A percentile compares a stretch with the other conserved stretches of the same genome.
Conservation (phyloP, 2,797 vertebrate genomes). For the Hemitrygon akajei region DNA sequence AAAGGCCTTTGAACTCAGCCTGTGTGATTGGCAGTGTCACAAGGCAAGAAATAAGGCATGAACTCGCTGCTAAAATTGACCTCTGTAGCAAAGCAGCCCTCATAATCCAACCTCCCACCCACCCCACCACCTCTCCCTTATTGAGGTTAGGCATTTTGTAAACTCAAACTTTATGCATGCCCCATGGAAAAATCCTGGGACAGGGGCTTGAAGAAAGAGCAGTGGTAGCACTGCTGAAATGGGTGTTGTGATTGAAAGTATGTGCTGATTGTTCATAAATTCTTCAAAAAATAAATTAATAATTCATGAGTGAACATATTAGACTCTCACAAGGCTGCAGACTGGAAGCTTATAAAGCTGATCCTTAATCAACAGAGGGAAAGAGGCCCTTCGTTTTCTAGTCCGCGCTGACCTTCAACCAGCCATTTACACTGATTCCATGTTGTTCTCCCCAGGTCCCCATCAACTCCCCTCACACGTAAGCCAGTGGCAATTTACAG, state of each 20-base stretch:
- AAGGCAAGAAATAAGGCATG: not conserved
- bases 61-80: not conserved
- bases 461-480: too few species aligned
- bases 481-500: too few species aligned
- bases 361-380: slow-evolving; percentile 8
- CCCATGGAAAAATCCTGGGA: not conserved
- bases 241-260: not conserved
- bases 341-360: slow-evolving; percentile 22
- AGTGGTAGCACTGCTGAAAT: too few species aligned
- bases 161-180: not conserved
- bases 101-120: not conserved
- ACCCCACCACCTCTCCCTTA: not conserved
- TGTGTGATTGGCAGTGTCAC: not conserved
- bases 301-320: slow-evolving; percentile 26
- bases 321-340: slow-evolving; percentile 12
- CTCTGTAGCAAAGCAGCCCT: not conserved
- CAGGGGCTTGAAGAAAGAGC: not conserved
- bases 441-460: too few species aligned
- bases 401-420: too few species aligned
- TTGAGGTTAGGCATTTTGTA: not conserved
- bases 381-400: too few species aligned
- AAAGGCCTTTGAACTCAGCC: not conserved
- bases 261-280: slow-evolving; percentile 14
- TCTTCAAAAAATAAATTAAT: not conserved
- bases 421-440: too few species aligned